These are phyloP conservation scores for Rotaria socialis DNA, from an alignment of 2,888 invertebrate genomes.

Conservation along the genomic window DNA sequence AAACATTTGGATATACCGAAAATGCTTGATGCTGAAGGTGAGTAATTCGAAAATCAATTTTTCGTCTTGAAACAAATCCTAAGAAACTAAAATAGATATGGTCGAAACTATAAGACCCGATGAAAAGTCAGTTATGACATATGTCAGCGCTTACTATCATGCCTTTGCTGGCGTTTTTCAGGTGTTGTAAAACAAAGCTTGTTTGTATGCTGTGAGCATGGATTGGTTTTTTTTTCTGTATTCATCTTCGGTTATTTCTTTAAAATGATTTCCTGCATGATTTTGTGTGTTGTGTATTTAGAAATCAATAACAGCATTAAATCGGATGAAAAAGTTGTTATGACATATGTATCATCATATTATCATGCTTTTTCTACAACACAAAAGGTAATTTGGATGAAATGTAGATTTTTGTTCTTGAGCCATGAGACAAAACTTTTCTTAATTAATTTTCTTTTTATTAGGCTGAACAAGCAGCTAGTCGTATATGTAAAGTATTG, in stretches of 20 bases:
- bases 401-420: too few relatives aligned
- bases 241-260: background rate
- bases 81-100: background rate
- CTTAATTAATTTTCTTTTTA: conserved; percentile 49
- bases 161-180: conserved; percentile 99
- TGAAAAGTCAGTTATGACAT: conserved; percentile 99
- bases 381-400: conserved; percentile 41
- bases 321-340: conserved; percentile 95
- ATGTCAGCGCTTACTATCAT: conserved; percentile 99
- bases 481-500: conserved; percentile 98
- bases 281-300: conserved; percentile 29
- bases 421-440: too few relatives aligned
- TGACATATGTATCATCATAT: conserved; percentile 98
- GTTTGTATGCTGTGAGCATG: background rate
- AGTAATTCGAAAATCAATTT: conserved; percentile 49
- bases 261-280: background rate
- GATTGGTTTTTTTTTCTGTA: background rate
- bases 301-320: conserved; percentile 46
- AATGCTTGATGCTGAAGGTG: conserved; percentile 99
- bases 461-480: conserved; percentile 98
- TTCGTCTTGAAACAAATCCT: too few relatives aligned
- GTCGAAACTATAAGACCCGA: conserved; percentile 62
- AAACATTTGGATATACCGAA: conserved; percentile 99
- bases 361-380: conserved; percentile 87
- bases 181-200: conserved; percentile 65